Evolutionary conservation across 2,113 vertebrate genomes (phyloP).

Genomic region (Theropithecus gelada): DNA sequence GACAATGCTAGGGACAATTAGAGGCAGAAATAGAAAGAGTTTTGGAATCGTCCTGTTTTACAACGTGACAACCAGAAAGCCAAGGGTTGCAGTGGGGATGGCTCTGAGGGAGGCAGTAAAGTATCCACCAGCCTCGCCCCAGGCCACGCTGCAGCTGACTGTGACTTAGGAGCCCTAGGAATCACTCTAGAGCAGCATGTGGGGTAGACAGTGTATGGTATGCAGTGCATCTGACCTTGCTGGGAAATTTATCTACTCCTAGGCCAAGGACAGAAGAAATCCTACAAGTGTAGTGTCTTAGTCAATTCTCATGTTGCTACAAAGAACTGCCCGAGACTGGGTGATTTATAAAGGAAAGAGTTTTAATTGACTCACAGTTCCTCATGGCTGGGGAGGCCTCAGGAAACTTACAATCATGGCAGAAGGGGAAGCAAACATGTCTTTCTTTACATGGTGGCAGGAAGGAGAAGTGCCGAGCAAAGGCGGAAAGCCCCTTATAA

Average conservation of each 20-base stretch:
- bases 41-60: not conserved
- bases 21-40: not conserved
- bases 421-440: too few species aligned
- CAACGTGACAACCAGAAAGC: not conserved
- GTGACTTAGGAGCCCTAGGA: not conserved
- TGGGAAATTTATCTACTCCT: not conserved
- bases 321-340: too few species aligned
- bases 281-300: not conserved
- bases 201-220: not conserved
- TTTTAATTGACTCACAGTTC: too few species aligned
- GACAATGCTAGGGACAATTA: not conserved
- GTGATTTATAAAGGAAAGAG: too few species aligned
- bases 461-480: too few species aligned
- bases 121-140: rapidly evolving
- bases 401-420: too few species aligned
- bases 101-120: not conserved
- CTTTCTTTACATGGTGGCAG: too few species aligned
- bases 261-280: not conserved
- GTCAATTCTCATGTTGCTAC: too few species aligned
- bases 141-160: not conserved
- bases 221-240: not conserved
- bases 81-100: too few species aligned
- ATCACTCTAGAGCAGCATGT: not conserved
- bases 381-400: too few species aligned
- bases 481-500: too few species aligned